phyloP scores from a whole-genome alignment of 2,888 invertebrate species.

The Carterocephalus palaemon region DNA sequence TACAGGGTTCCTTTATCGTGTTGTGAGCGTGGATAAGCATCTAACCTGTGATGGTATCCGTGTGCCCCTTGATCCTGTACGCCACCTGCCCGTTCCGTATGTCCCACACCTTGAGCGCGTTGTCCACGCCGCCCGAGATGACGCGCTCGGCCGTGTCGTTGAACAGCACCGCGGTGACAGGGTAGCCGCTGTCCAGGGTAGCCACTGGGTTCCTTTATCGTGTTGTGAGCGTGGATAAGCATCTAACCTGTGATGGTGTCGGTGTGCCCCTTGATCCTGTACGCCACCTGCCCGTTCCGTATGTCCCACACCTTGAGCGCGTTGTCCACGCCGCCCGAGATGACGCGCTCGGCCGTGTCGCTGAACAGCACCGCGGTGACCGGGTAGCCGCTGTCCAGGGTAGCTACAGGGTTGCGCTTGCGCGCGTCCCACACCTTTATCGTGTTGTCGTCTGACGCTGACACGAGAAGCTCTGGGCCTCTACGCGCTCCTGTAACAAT shows the following conservation, averaged over 20 bases:
- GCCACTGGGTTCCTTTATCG: conserved; percentile 88
- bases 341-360: conserved; percentile 96
- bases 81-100: conserved; percentile 91
- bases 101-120: conserved; percentile 99
- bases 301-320: conserved; percentile 99
- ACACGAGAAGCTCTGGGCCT: conserved; percentile 93
- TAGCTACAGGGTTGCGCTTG: conserved; percentile 87
- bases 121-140: no score
- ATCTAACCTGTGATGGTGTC: conserved; percentile 95
- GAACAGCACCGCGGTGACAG: conserved; percentile 93
- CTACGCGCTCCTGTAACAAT: conserved; percentile 83
- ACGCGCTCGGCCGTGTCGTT: no score
- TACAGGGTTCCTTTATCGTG: no score
- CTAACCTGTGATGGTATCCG: conserved; percentile 94
- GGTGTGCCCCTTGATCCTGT: conserved; percentile 93
- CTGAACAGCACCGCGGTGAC: conserved; percentile 95
- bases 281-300: conserved; percentile 90
- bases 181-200: conserved; percentile 85
- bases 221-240: no score
- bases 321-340: conserved; percentile 98
- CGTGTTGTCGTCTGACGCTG: conserved; percentile 96
- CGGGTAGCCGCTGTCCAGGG: conserved; percentile 86
- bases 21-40: no score
- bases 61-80: conserved; percentile 93
- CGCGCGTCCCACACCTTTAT: conserved; percentile 96